Conservation (phyloP, 2,113 vertebrate species). For the Myotis davidii region DNA sequence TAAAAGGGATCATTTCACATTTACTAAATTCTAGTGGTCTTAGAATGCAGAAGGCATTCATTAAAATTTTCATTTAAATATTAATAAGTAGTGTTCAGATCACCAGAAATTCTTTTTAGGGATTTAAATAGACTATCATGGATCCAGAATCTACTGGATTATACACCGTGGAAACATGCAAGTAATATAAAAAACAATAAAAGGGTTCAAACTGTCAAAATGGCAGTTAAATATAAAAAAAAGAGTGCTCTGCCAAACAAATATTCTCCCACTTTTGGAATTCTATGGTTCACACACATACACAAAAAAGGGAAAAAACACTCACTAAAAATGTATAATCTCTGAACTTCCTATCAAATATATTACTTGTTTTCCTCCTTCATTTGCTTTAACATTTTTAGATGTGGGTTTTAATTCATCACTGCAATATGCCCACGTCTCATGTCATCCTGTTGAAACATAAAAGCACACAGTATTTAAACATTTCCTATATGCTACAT, state of each 20-base stretch:
- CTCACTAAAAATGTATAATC: constrained; percentile 70
- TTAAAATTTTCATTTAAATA: constrained; percentile 87
- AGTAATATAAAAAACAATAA: constrained; percentile 75
- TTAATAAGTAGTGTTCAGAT: constrained; percentile 87
- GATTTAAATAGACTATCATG: constrained; percentile 83
- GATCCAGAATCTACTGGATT: constrained; percentile 83
- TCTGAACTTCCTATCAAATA: constrained; percentile 82
- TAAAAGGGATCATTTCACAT: constrained; percentile 89
- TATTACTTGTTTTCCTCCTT: constrained; percentile 78
- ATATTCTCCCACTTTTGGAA: constrained; percentile 80
- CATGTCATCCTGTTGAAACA: constrained; percentile 83
- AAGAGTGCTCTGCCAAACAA: constrained; percentile 77
- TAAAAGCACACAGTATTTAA: constrained; percentile 87
- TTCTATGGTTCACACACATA: constrained; percentile 82
- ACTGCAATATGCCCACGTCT: constrained; percentile 84
- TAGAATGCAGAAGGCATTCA: constrained; percentile 85
- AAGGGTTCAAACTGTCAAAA: constrained; percentile 83
- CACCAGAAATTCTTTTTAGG: constrained; percentile 83
- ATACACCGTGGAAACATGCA: constrained; percentile 82
- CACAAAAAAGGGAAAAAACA: not conserved
- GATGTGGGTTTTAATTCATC: constrained; percentile 81
- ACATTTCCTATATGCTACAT: constrained; percentile 88
- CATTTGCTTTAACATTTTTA: constrained; percentile 77
- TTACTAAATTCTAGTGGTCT: constrained; percentile 90
- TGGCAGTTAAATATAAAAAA: constrained; percentile 81